phyloP scores from a whole-genome alignment of 2,113 vertebrate genomes.

The Anser brachyrhynchus region DNA sequence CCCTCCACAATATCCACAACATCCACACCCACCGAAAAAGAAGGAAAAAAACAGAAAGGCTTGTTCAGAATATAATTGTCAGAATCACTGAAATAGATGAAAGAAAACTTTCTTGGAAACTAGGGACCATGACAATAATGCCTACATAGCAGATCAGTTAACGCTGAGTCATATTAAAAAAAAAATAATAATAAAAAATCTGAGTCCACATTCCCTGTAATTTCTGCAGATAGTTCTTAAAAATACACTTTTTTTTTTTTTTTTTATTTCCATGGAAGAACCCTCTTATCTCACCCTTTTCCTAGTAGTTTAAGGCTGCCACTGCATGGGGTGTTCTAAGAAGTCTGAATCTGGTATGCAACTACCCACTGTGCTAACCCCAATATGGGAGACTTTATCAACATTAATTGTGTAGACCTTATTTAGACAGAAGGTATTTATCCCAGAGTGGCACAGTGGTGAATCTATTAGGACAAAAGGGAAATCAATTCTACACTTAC shows the following conservation, averaged over 20 bases:
- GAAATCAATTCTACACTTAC: not conserved
- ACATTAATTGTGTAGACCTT: not conserved
- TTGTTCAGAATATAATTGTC: not conserved
- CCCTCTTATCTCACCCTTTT: not conserved
- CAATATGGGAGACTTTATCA: not conserved
- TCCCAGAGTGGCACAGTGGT: not conserved
- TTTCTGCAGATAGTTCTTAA: not conserved
- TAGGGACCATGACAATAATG: too few relatives aligned
- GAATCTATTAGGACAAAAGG: not conserved
- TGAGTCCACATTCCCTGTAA: not conserved
- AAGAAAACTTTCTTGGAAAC: not conserved
- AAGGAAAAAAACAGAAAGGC: accelerated
- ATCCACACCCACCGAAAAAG: not conserved
- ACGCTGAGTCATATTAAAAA: not conserved
- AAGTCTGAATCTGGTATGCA: not conserved
- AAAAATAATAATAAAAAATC: not conserved
- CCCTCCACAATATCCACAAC: not conserved
- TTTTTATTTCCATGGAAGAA: not conserved
- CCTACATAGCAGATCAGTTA: not conserved
- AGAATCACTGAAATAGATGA: not conserved
- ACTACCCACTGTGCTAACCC: not conserved
- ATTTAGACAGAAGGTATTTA: not conserved
- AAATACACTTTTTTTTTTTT: not conserved
- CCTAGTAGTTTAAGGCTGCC: not conserved
- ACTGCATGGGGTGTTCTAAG: too few relatives aligned